phyloP scores from a whole-genome alignment of 2,888 invertebrate species.

The Diarsia rubi region DNA sequence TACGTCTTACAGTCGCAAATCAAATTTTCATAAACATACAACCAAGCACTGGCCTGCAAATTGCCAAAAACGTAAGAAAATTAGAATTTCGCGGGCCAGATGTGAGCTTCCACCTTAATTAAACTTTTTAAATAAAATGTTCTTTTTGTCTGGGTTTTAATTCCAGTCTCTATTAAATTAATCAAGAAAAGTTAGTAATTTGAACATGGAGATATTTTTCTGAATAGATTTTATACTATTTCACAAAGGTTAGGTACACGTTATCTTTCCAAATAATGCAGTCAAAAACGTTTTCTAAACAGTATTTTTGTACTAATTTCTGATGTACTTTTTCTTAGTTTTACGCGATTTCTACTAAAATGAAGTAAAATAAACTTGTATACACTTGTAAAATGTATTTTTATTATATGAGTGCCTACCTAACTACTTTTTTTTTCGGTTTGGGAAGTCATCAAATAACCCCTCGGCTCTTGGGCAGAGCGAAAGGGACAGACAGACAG shows the following conservation, averaged over 20 bases:
- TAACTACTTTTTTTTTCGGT: too few species aligned
- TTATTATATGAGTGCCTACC: constrained; percentile 13
- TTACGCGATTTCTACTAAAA: constrained; percentile 86
- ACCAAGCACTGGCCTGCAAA: too few species aligned
- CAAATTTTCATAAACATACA: too few species aligned
- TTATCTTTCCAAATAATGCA: constrained; percentile 67
- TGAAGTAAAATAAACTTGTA: constrained; percentile 85
- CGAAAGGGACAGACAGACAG: too few species aligned
- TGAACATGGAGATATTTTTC: constrained; percentile 27
- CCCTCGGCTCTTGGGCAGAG: too few species aligned
- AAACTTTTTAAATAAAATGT: background rate
- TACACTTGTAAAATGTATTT: constrained; percentile 81
- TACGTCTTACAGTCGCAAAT: too few species aligned
- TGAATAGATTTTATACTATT: constrained; percentile 27
- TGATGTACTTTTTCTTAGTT: constrained; percentile 82
- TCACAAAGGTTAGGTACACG: background rate
- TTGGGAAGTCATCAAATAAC: too few species aligned
- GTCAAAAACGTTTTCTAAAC: constrained; percentile 75
- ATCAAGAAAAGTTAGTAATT: background rate
- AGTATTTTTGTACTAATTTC: constrained; percentile 90
- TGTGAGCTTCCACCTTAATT: too few species aligned
- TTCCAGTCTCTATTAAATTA: background rate
- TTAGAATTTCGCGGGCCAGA: too few species aligned
- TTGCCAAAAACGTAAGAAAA: too few species aligned
- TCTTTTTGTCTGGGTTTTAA: constrained; percentile 9